Conservation (phyloP, 2,888 invertebrate genomes). For the Lucinisca nassula region DNA sequence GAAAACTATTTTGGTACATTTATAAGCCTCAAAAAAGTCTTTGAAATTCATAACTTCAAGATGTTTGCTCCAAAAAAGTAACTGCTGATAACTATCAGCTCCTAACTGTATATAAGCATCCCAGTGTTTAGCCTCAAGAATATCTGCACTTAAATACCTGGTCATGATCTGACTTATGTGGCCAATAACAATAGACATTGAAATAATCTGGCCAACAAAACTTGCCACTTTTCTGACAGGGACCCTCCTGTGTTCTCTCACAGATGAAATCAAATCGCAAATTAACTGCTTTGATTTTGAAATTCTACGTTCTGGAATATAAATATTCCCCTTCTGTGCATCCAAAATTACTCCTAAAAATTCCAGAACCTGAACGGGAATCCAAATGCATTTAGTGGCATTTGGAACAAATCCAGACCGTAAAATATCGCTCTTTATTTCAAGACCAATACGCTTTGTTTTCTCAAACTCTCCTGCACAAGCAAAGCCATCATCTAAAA, state of each 20-base stretch:
- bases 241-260: constrained; percentile 27
- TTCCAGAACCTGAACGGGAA: constrained; percentile 31
- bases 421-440: constrained; percentile 38
- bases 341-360: constrained; percentile 36
- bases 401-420: constrained; percentile 50
- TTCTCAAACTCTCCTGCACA: background rate
- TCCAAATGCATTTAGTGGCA: constrained; percentile 38
- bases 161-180: constrained; percentile 56
- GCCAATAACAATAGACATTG: constrained; percentile 51
- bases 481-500: constrained; percentile 52
- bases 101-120: constrained; percentile 31
- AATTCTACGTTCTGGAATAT: constrained; percentile 32
- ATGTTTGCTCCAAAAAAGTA: constrained; percentile 30
- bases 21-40: constrained; percentile 20
- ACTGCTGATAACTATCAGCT: constrained; percentile 19
- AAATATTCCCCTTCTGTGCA: constrained; percentile 9
- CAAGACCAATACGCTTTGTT: background rate
- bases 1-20: constrained; percentile 38
- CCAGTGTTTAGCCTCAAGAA: constrained; percentile 31
- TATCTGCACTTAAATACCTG: constrained; percentile 32
- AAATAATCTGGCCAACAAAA: constrained; percentile 54
- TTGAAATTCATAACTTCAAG: constrained; percentile 26
- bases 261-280: background rate
- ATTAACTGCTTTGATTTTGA: constrained; percentile 10
- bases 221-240: constrained; percentile 40